Percentiles rank a stretch among this genome's conserved stretches.
phyloP scores from a whole-genome alignment of 1,140 invertebrate species.

The Heliothis virescens region DNA sequence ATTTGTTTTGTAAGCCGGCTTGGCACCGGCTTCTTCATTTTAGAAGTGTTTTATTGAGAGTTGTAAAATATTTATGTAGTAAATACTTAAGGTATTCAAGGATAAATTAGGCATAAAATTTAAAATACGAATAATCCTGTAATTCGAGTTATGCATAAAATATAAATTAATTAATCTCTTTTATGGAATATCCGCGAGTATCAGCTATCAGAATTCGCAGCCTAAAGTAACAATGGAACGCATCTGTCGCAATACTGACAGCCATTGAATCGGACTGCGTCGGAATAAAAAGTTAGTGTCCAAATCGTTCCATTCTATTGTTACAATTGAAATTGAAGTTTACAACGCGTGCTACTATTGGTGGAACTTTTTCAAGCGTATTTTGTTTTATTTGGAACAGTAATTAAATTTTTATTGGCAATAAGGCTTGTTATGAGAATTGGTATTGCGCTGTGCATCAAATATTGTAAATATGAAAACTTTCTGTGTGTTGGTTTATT shows the following conservation, averaged over 20 bases:
- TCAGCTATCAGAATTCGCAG: conserved; percentile 2
- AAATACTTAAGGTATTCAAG: too few species aligned
- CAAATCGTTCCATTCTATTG: conserved; percentile 30
- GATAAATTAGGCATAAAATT: too few species aligned
- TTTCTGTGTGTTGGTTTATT: neutral
- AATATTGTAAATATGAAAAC: neutral
- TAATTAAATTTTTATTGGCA: neutral
- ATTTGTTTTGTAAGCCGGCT: conserved; percentile 9
- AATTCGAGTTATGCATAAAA: too few species aligned
- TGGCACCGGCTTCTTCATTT: neutral
- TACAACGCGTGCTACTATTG: conserved; percentile 13
- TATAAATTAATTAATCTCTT: too few species aligned
- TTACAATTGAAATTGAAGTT: conserved; percentile 20
- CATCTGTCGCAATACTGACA: conserved; percentile 22
- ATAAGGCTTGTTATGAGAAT: conserved; percentile 8
- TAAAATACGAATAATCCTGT: too few species aligned
- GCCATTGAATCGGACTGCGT: conserved; percentile 16
- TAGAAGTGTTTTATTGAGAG: neutral
- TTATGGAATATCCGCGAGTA: neutral
- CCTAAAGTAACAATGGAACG: conserved; percentile 10
- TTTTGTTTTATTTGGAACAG: conserved; percentile 7
- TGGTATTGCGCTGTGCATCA: neutral
- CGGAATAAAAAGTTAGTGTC: conserved; percentile 29
- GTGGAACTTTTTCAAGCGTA: neutral
- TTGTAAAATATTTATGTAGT: neutral